phyloP scores from a whole-genome alignment of 2,797 vertebrate species.

The Sandelia bainsii region DNA sequence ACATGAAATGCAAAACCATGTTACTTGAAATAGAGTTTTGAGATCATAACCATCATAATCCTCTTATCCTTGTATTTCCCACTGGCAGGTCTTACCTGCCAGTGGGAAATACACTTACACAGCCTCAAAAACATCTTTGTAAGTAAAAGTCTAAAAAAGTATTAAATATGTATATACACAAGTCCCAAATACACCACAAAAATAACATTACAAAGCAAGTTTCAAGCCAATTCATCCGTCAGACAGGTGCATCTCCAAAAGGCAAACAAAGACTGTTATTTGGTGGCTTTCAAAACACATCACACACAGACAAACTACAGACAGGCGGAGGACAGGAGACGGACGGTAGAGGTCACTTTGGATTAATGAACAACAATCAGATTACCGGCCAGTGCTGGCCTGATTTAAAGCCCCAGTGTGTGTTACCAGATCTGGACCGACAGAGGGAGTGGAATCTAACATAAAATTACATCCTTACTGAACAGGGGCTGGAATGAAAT shows the following conservation, averaged over 20 bases:
- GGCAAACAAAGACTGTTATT: neutral
- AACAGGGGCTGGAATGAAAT: slow-evolving; percentile 1
- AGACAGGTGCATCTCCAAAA: neutral
- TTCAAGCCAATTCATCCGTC: too few relatives aligned
- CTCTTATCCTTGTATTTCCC: too few relatives aligned
- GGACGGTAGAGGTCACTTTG: slow-evolving; percentile 52
- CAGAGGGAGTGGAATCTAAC: slow-evolving; percentile 30
- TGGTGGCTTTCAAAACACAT: neutral
- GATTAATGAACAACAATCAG: slow-evolving; percentile 51
- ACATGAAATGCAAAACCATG: slow-evolving; percentile 25
- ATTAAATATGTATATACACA: slow-evolving; percentile 67
- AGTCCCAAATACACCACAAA: slow-evolving; percentile 18
- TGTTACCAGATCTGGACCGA: slow-evolving; percentile 15
- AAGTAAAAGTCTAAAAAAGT: slow-evolving; percentile 31
- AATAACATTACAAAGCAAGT: neutral
- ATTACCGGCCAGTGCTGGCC: slow-evolving; percentile 39
- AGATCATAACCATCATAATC: slow-evolving; percentile 11
- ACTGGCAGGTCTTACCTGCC: too few relatives aligned
- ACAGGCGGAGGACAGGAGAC: too few relatives aligned
- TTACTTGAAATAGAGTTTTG: slow-evolving; percentile 5
- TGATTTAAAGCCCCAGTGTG: slow-evolving; percentile 45
- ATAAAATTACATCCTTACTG: neutral
- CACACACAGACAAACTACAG: neutral
- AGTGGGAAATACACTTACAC: slow-evolving; percentile 13
- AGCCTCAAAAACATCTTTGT: slow-evolving; percentile 3